Conservation (phyloP, 2,888 invertebrate genomes). For the Linnaemya vulpina region DNA sequence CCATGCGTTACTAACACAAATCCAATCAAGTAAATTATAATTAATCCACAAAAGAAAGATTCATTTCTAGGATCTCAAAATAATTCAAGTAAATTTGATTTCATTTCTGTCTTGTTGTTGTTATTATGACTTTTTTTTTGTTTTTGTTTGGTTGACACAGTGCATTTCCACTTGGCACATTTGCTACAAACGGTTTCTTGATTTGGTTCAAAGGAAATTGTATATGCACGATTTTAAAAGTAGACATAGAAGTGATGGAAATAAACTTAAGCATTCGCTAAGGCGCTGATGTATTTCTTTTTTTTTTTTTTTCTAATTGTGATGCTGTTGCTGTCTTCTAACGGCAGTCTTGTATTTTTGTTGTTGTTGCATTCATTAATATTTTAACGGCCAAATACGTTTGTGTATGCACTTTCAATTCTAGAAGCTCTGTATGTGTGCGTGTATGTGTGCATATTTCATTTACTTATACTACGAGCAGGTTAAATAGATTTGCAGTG, state of each 20-base stretch:
- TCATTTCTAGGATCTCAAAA: slow-evolving; percentile 26
- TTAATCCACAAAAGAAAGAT: slow-evolving; percentile 60
- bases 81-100: slow-evolving; percentile 22
- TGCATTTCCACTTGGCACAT: not conserved
- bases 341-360: not conserved
- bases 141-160: slow-evolving; percentile 3
- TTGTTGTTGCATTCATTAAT: slow-evolving; percentile 29
- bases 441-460: not conserved
- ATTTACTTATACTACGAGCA: slow-evolving; percentile 17
- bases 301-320: not conserved
- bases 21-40: slow-evolving; percentile 56
- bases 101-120: too few species aligned
- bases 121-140: too few species aligned
- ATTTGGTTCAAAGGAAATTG: not conserved
- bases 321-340: slow-evolving; percentile 14
- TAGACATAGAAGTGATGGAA: not conserved
- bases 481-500: slow-evolving; percentile 4
- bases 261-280: slow-evolving; percentile 49
- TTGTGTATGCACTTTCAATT: not conserved
- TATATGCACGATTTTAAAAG: not conserved
- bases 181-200: slow-evolving; percentile 1
- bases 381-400: slow-evolving; percentile 34
- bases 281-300: slow-evolving; percentile 17
- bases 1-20: slow-evolving; percentile 65
- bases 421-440: not conserved